Evolutionary conservation across 2,113 vertebrate species (phyloP).

Genomic region (Tenrec ecaudatus): DNA sequence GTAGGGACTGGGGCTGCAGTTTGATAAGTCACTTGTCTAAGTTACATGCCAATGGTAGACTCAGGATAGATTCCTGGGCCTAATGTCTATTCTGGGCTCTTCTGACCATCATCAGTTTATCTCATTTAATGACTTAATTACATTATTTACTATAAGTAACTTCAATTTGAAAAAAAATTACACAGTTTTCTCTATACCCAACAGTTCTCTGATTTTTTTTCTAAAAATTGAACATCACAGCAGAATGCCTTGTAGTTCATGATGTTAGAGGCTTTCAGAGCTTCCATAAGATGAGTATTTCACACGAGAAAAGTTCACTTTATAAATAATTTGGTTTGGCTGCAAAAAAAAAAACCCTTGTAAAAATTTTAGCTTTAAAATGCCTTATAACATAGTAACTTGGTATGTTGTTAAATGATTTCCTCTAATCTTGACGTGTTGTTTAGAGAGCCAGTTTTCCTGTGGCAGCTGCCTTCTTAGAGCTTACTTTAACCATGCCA

Average conservation of each 20-base stretch:
- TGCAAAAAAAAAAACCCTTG: constrained; percentile 52
- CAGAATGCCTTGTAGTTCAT: not conserved
- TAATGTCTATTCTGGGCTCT: not conserved
- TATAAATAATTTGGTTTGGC: constrained; percentile 29
- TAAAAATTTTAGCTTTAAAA: constrained; percentile 55
- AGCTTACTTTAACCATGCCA: constrained; percentile 88
- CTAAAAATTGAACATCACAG: not conserved
- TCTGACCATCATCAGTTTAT: not conserved
- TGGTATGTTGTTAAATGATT: constrained; percentile 87
- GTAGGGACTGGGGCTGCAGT: not conserved
- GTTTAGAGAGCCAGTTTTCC: constrained; percentile 89
- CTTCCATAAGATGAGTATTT: constrained; percentile 47
- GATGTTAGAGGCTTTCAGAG: constrained; percentile 23
- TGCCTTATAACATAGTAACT: constrained; percentile 85
- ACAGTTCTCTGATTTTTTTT: not conserved
- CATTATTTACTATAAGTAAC: constrained; percentile 29
- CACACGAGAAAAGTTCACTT: constrained; percentile 46
- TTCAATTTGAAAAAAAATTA: constrained; percentile 44
- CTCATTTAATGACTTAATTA: constrained; percentile 18
- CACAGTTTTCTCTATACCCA: not conserved
- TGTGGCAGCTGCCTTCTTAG: constrained; percentile 88
- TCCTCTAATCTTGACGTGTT: constrained; percentile 88
- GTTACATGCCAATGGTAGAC: not conserved
- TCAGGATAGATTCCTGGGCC: not conserved
- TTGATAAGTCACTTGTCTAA: not conserved